Evolutionary conservation across 2,797 vertebrate genomes (phyloP).

Genomic region (Streptopelia turtur): DNA sequence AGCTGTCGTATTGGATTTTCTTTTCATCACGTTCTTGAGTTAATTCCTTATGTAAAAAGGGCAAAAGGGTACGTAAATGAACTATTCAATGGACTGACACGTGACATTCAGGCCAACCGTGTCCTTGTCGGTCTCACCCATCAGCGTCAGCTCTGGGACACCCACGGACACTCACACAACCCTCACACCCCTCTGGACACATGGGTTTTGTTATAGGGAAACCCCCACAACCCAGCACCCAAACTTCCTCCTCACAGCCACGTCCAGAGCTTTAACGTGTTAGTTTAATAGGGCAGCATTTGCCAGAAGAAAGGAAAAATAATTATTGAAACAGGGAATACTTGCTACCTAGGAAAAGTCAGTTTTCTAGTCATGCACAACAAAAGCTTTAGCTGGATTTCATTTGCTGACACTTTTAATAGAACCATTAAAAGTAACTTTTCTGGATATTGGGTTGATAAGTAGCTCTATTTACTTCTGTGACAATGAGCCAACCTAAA

Average conservation of each 20-base stretch:
- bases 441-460: neutral
- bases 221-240: neutral
- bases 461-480: neutral
- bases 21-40: conserved; percentile 91
- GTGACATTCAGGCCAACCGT: conserved; percentile 50
- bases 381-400: neutral
- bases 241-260: neutral
- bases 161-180: conserved; percentile 43
- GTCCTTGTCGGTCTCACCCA: conserved; percentile 58
- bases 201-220: conserved; percentile 42
- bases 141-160: conserved; percentile 63
- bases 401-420: neutral
- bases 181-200: conserved; percentile 54
- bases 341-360: neutral
- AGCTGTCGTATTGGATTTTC: conserved; percentile 93
- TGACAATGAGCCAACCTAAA: neutral
- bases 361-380: neutral
- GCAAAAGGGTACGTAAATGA: conserved; percentile 57
- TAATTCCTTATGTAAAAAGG: conserved; percentile 84
- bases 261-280: neutral
- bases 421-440: neutral
- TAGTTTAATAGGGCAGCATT: neutral
- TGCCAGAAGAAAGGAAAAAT: neutral
- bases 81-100: conserved; percentile 30
- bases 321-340: neutral